Conservation (phyloP, 2,113 vertebrate genomes). For the Todiramphus saurophagus region DNA sequence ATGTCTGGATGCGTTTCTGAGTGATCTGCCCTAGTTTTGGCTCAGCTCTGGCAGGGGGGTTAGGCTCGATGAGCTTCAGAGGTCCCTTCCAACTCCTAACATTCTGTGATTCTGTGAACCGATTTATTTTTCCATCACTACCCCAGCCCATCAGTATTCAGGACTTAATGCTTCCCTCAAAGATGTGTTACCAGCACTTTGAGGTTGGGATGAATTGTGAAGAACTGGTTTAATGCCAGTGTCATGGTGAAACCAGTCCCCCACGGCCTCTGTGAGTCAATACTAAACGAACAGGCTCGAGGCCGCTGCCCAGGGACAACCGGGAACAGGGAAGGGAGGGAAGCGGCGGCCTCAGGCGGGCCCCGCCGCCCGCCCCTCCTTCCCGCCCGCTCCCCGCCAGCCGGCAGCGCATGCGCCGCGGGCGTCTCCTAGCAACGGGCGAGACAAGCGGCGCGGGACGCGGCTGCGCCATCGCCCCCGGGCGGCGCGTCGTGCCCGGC, state of each 20-base stretch:
- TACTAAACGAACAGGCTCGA: accelerated
- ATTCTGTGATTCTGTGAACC: not conserved
- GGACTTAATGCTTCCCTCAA: not conserved
- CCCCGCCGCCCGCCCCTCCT: not conserved
- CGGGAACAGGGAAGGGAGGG: accelerated
- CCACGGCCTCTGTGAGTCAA: not conserved
- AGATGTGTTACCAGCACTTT: not conserved
- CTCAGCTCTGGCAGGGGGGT: no score
- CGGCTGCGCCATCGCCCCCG: not conserved
- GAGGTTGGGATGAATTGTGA: not conserved
- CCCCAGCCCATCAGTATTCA: no score
- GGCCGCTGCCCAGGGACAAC: not conserved
- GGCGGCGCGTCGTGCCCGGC: not conserved
- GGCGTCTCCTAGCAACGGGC: constrained; percentile 3
- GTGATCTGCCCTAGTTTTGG: no score
- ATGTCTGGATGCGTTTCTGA: no score
- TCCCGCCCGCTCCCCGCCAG: not conserved
- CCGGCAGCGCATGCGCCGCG: not conserved
- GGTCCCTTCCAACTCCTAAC: no score
- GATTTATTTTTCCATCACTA: not conserved
- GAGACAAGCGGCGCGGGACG: not conserved
- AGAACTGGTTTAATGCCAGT: accelerated
- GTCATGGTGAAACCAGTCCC: not conserved
- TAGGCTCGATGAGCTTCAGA: no score
- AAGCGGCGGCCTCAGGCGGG: no score